Percentiles rank a stretch among this genome's conserved stretches.
phyloP scores from a whole-genome alignment of 1,140 invertebrate genomes.

The Papilio dardanus region DNA sequence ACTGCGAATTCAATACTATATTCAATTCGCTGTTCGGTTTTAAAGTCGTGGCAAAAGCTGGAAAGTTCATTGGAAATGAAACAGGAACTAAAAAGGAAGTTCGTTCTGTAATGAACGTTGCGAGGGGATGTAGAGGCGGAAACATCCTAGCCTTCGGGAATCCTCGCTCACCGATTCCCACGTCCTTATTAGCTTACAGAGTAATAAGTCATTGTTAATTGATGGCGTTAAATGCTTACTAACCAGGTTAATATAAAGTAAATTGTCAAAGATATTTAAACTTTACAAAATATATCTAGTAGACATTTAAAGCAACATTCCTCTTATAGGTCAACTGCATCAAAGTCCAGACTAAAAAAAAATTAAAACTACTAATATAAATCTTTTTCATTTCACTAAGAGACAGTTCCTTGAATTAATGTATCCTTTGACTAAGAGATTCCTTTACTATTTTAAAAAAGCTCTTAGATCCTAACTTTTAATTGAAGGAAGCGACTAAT shows the following conservation, averaged over 20 bases:
- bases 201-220: not conserved
- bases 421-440: not conserved
- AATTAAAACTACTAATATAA: too few relatives aligned
- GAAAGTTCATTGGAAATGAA: conserved; percentile 33
- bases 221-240: not conserved
- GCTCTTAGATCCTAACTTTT: not conserved
- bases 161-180: not conserved
- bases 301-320: not conserved
- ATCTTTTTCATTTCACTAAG: not conserved
- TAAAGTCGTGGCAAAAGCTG: conserved; percentile 2
- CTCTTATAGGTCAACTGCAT: too few relatives aligned
- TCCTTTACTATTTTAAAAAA: not conserved
- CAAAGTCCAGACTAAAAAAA: too few relatives aligned
- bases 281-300: not conserved
- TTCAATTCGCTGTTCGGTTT: not conserved
- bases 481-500: not conserved
- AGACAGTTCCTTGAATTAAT: not conserved
- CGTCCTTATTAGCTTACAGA: not conserved
- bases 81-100: conserved; percentile 40
- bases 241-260: not conserved
- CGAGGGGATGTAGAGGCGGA: conserved; percentile 36
- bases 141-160: not conserved
- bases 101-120: conserved; percentile 47
- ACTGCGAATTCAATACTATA: not conserved
- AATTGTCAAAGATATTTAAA: not conserved